Evolutionary conservation across 2,797 vertebrate species (phyloP), one percentile per base, ranked within the genome.

Genomic region (Otolemur crassicaudatus): DNA sequence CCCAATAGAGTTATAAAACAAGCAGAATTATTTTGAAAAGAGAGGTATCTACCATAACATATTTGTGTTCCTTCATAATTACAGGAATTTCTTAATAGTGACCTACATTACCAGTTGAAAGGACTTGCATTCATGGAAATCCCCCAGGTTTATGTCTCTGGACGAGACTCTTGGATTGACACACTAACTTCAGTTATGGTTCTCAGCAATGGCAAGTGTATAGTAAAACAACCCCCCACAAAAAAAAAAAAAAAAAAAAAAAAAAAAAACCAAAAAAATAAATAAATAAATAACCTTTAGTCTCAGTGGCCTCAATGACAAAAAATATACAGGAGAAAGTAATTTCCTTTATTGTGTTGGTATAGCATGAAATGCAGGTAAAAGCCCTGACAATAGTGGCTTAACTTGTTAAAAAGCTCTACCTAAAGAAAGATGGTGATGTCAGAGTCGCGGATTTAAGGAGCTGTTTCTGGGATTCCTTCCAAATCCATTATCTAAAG

Each of bases 401-500:
- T 93, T 63, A 49, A 60, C 11, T 75, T 75, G 69, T 37, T 16
- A 7, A 31, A 65, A 82, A 85, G 56, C 73, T 58, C 17, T 60
- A 34, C 11, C 10, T 82, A 69, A 61, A 87, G 46, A 93, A 90
- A n/a, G 72, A 89, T 0, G 31, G 75, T 40, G 40, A 91, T 80
- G 82, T 80, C 82, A 92, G 87, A 60, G 37, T 4, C 16, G 46
- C 27, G 80, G 80, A 75, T 77, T 73, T 83, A 91, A 89, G 86
- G 37, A 90, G 60, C 31, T 25, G 43, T 79, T 90, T 80, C 96
- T 95, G 94, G 96, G 94, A 94, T 75, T 79, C 60, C 69, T 96
- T 93, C 95, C 95, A 96, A 97, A 90, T 53, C n/a, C 91, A 87
- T 82, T 96, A 97, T 97, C 95, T 95, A 27, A 61, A 76, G 72